These are phyloP conservation scores for Zoanthus solanderi DNA, from an alignment of 92 coral and sea anemone genomes.

Conservation along the genomic window DNA sequence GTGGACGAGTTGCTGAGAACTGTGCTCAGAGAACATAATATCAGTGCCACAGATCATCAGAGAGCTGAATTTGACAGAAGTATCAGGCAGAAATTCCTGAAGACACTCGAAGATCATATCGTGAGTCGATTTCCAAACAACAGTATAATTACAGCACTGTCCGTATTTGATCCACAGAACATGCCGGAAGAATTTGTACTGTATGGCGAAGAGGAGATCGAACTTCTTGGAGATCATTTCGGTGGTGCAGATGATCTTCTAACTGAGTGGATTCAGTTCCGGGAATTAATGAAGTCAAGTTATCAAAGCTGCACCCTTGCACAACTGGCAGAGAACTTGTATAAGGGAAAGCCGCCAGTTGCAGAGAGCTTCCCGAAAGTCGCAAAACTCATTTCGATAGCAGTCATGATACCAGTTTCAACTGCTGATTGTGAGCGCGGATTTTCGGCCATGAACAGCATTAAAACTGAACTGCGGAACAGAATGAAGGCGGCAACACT, in stretches of 20 bases:
- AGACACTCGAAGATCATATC: conserved; percentile 10
- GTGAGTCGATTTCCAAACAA: conserved; percentile 5
- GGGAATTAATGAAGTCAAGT: conserved; percentile 8
- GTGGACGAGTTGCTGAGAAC: neutral
- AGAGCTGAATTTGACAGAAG: neutral
- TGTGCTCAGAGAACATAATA: neutral
- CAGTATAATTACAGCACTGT: conserved; percentile 11
- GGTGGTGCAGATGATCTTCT: neutral
- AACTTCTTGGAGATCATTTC: conserved; percentile 9
- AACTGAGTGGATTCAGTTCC: neutral
- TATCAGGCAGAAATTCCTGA: conserved; percentile 8
- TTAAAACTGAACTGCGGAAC: conserved; percentile 3
- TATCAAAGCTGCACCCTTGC: neutral
- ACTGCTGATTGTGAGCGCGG: conserved; percentile 30
- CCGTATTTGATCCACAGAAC: conserved; percentile 10
- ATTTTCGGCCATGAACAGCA: conserved; percentile 17
- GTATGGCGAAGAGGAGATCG: conserved; percentile 27
- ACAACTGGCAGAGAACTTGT: conserved; percentile 1
- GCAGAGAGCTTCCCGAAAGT: neutral
- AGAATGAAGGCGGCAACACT: conserved; percentile 25
- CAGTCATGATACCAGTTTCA: neutral
- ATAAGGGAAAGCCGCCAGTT: neutral
- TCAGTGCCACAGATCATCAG: conserved; percentile 12
- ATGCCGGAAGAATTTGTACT: conserved; percentile 19
- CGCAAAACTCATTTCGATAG: neutral